These are phyloP conservation scores for Caenorhabditis auriculariae DNA, from an alignment of 2,888 invertebrate species.

Conservation along the genomic window DNA sequence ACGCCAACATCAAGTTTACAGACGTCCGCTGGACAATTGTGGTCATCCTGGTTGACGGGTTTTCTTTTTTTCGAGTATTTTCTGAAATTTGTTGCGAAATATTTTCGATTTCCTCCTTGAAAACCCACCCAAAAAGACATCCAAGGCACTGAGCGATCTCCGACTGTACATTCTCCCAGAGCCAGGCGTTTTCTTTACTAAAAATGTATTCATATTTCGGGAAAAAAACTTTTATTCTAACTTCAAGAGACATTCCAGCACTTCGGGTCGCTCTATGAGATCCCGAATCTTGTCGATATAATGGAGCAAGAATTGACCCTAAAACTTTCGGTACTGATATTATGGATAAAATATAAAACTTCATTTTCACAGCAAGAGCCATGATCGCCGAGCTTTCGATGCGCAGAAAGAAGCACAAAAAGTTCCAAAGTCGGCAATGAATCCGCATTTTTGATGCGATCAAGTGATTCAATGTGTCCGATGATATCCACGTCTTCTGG, in stretches of 20 bases:
- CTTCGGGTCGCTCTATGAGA: slow-evolving; percentile 11
- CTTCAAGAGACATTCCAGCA: slow-evolving; percentile 6
- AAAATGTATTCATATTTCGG: too few species aligned
- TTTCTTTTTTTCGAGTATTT: slow-evolving; percentile 25
- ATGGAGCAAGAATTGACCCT: slow-evolving; percentile 34
- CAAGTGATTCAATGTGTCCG: slow-evolving; percentile 21
- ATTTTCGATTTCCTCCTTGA: background rate
- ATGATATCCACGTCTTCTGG: background rate
- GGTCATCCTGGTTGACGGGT: slow-evolving; percentile 22
- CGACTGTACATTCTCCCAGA: slow-evolving; percentile 30
- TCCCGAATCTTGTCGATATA: slow-evolving; percentile 14
- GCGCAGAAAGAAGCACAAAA: slow-evolving; percentile 36
- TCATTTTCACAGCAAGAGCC: slow-evolving; percentile 28
- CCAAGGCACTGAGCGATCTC: slow-evolving; percentile 31
- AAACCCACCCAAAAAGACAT: slow-evolving; percentile 28
- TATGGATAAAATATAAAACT: slow-evolving; percentile 1
- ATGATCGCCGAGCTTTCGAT: slow-evolving; percentile 28
- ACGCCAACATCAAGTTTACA: slow-evolving; percentile 4
- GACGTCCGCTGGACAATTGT: too few species aligned
- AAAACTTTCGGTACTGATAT: slow-evolving; percentile 1
- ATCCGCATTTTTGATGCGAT: slow-evolving; percentile 11
- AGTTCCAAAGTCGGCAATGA: slow-evolving; percentile 29
- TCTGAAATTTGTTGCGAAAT: background rate
- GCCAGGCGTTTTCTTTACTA: slow-evolving; percentile 28
- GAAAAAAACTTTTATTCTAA: background rate